Base-by-base conservation (phyloP, 2,888 invertebrate species). In the Molanna angustata region DNA sequence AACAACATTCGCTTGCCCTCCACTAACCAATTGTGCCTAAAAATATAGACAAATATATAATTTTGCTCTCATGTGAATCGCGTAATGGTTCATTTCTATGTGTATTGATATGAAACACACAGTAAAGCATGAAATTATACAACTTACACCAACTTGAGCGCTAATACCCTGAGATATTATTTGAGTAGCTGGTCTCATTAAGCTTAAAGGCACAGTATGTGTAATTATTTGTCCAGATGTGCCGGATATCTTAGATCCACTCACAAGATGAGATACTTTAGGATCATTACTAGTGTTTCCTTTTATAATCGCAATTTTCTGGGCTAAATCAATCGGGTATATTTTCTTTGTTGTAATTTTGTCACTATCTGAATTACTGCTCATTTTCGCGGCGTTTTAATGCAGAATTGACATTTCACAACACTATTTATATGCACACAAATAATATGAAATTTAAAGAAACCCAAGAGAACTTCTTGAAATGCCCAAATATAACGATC, bases 311-410 rank as follows among this genome's bases (percentile, higher is more conserved):
- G 76, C 75, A 52, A 76, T 76, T 66, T 76, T 76, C 66, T 74
- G 75, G 60, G 76, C 76, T 67, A 76, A 73, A 71, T 76, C 76
- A 62, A 76, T 76, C 59, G 76, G 76, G 70, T 78, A 78, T 68
- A 76, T 76, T 71, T 82, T 82, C 61, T 73, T 73, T 63, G 73
- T 66, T 61, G 79, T 74, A 58, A 72, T 65, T 62, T 81, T 77
- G 62, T 80, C 79, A 62, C 81, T 81, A 62, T 76, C 76, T 63
- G 73, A 67, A 69, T 74, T 75, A 62, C 66, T 70, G 63, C 70
- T 76, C 76, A 76, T 76, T 66, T 63, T 71, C n/a, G n/a, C n/a
- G n/a, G n/a, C n/a, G n/a, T n/a, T n/a, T n/a, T n/a, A n/a, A n/a
- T n/a, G n/a, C n/a, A n/a, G n/a, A n/a, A n/a, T n/a, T n/a, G n/a